Percentiles rank a stretch among this genome's conserved stretches.
Evolutionary conservation across 2,797 vertebrate genomes (phyloP).

Genomic region (Crax fasciolata): DNA sequence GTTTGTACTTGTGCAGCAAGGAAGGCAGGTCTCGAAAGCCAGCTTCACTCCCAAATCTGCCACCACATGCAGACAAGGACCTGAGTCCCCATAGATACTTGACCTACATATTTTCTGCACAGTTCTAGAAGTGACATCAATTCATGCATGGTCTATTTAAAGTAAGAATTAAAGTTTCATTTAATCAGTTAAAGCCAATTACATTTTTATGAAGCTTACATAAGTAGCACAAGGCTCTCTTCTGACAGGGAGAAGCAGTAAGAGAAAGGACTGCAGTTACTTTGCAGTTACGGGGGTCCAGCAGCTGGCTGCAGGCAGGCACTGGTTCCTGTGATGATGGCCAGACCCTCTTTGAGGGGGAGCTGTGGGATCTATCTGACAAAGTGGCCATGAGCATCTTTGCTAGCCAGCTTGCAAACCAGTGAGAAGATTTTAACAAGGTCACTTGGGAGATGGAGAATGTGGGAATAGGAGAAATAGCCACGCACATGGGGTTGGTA

Average conservation of each 20-base stretch:
- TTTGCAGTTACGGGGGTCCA: background rate
- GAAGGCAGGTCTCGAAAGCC: background rate
- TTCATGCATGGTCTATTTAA: background rate
- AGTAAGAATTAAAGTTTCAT: background rate
- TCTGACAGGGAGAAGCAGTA: background rate
- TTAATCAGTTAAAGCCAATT: background rate
- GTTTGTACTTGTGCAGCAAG: background rate
- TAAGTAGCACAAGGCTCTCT: background rate
- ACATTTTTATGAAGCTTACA: background rate
- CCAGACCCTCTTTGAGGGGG: background rate
- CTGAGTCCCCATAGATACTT: background rate
- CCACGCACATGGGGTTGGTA: fast-evolving
- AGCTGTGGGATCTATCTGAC: background rate
- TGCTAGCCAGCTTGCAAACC: background rate
- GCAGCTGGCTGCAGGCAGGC: background rate
- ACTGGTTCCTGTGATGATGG: background rate
- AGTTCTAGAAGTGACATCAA: background rate
- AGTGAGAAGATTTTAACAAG: background rate
- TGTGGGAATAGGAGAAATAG: fast-evolving
- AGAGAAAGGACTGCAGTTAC: background rate
- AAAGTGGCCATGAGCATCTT: background rate
- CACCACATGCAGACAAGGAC: background rate
- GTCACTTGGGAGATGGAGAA: background rate
- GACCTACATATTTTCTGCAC: background rate
- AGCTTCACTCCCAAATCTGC: background rate